Evolutionary conservation across 2,113 vertebrate genomes (phyloP).

Genomic region (Microcebus ravelobensis): DNA sequence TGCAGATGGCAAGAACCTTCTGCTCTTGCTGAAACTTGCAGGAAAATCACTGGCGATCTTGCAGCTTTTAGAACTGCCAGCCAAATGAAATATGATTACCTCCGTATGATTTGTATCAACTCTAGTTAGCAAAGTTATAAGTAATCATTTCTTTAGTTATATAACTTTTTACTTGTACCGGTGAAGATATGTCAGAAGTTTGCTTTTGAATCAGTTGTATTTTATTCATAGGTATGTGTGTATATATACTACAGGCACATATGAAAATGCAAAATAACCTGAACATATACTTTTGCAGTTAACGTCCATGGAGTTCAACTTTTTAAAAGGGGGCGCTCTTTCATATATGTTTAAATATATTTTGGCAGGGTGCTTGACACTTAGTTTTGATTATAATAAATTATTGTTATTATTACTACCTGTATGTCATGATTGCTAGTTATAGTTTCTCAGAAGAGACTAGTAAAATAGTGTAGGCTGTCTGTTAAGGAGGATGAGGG

Average conservation of each 20-base stretch:
- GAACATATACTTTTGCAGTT: slow-evolving; percentile 3
- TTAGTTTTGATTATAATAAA: slow-evolving; percentile 67
- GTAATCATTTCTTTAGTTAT: background rate
- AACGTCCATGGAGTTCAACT: background rate
- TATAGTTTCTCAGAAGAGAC: slow-evolving; percentile 52
- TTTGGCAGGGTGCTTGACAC: slow-evolving; percentile 45
- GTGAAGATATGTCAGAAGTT: slow-evolving; percentile 30
- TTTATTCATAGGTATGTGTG: background rate
- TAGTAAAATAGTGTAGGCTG: background rate
- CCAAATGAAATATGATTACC: slow-evolving; percentile 32
- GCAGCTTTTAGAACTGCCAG: background rate
- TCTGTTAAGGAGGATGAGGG: background rate
- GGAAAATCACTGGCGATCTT: background rate
- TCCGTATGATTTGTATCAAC: slow-evolving; percentile 42
- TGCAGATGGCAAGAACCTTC: slow-evolving; percentile 25
- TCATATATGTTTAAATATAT: slow-evolving; percentile 37
- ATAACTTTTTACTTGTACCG: background rate
- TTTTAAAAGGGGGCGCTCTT: background rate
- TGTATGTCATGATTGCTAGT: slow-evolving; percentile 19
- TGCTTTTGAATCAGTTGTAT: slow-evolving; percentile 18
- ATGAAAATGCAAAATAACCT: slow-evolving; percentile 27
- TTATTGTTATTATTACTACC: slow-evolving; percentile 45
- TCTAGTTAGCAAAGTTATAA: slow-evolving; percentile 36
- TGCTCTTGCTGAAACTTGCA: slow-evolving; percentile 4
- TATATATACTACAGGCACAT: background rate